phyloP scores from a whole-genome alignment of 2,113 vertebrate species.

The Mastomys coucha region DNA sequence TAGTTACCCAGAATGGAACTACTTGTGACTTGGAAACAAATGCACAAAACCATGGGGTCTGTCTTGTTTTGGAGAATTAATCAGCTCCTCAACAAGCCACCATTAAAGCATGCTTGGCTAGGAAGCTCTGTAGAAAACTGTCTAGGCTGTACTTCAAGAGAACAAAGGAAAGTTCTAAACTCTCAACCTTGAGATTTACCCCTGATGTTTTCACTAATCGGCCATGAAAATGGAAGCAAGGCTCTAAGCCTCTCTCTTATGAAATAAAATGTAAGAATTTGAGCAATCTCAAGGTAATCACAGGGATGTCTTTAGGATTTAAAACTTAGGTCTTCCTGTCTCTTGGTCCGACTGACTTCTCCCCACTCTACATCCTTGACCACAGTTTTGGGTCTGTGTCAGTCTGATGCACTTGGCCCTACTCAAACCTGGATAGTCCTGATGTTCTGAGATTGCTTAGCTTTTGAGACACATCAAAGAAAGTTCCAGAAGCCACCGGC shows the following conservation, averaged over 20 bases:
- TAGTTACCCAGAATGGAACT: background rate
- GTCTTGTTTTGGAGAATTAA: background rate
- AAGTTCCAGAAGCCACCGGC: background rate
- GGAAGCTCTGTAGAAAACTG: background rate
- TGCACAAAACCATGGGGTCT: background rate
- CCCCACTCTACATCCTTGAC: background rate
- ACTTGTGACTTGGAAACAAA: background rate
- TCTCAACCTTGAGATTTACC: background rate
- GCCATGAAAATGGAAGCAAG: background rate
- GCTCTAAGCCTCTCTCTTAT: background rate
- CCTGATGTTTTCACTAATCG: background rate
- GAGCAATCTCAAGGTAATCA: background rate
- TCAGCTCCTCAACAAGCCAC: background rate
- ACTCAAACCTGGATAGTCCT: background rate
- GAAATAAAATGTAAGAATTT: constrained; percentile 19
- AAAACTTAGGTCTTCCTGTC: background rate
- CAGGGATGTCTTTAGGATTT: background rate
- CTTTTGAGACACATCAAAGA: background rate
- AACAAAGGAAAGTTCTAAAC: constrained; percentile 14
- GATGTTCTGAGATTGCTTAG: background rate
- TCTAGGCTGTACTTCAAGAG: background rate
- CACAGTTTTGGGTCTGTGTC: background rate
- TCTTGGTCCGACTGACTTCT: background rate
- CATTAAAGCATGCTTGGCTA: background rate
- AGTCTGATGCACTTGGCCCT: background rate